Base-by-base conservation (phyloP, 1,140 invertebrate genomes). In the Galendromus occidentalis region DNA sequence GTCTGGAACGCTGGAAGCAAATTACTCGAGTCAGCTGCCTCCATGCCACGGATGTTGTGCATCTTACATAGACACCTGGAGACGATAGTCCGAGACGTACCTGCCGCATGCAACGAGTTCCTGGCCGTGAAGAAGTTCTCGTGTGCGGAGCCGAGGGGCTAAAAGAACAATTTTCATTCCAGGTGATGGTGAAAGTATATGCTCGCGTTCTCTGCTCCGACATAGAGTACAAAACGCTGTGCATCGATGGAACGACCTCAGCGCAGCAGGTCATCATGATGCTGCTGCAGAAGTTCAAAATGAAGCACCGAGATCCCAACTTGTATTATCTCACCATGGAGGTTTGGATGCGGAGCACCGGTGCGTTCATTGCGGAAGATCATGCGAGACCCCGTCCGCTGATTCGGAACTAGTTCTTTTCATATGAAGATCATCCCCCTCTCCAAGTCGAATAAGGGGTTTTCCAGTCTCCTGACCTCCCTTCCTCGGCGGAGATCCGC, bases 281-380 rank as follows among this genome's bases (percentile, higher is more conserved):
- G 47, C 77, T 92, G n/a, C 78, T 93, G 64, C 83, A 86, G 72
- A 91, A 91, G 79, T 91, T 87, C 71, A 82, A 87, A 71, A 91
- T 91, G 86, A 82, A 87, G 69, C 88, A 91, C 74, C 81, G 88
- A 28, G 90, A 92, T 76, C 87, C 88, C 0, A 83, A 88, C 70
- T 80, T 93, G n/a, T 93, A 91, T 77, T 91, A 88, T 75, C 79
- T 93, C 17, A 89, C 87, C 67, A 91, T 92, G 88, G 90, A 93
- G 77, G 87, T 92, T 30, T 85, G 86, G 1, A 85, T 92, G 18
- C 69, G 71, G 84, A 75, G 74, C 67, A 73, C 73, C 71, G 74
- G 74, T 74, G 70, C n/a, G n/a, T n/a, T n/a, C n/a, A n/a, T n/a
- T n/a, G n/a, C n/a, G n/a, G n/a, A n/a, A n/a, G n/a, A n/a, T n/a